These are phyloP conservation scores for Ginglymostoma cirratum DNA, from an alignment of 2,113 vertebrate species.

Conservation along the genomic window DNA sequence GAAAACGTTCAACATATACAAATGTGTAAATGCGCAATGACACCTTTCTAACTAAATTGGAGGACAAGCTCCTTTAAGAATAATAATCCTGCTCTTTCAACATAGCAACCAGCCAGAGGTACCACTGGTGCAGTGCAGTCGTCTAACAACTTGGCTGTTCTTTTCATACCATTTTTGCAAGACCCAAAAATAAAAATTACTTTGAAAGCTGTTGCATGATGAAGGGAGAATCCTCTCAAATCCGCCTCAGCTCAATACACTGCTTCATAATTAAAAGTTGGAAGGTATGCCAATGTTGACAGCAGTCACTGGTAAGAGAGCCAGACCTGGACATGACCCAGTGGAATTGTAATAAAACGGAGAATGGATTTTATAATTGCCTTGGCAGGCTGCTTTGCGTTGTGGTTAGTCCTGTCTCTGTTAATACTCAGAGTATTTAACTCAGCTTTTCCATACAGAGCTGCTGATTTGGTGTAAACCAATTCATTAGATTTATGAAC, in stretches of 20 bases:
- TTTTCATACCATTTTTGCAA: no score
- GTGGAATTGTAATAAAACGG: neutral
- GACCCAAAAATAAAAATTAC: neutral
- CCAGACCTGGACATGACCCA: neutral
- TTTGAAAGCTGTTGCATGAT: neutral
- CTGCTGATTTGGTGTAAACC: neutral
- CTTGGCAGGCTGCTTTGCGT: neutral
- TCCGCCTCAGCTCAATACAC: neutral
- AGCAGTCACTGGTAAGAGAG: neutral
- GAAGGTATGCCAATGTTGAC: neutral
- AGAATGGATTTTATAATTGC: neutral
- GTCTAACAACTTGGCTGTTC: neutral
- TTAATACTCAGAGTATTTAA: neutral
- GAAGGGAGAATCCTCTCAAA: neutral
- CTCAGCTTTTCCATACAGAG: slow-evolving; percentile 10
- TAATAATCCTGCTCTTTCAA: neutral
- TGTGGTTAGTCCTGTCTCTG: neutral
- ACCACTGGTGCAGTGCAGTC: neutral
- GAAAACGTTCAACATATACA: neutral
- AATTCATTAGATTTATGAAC: neutral
- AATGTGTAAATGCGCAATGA: neutral
- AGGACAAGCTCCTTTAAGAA: neutral
- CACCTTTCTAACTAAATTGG: neutral
- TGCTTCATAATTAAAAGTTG: neutral
- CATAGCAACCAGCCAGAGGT: neutral